A percentile compares a stretch with the other conserved stretches of the same genome.
Evolutionary conservation across 2,113 vertebrate species (phyloP).

Genomic region (Cephalopterus ornatus): DNA sequence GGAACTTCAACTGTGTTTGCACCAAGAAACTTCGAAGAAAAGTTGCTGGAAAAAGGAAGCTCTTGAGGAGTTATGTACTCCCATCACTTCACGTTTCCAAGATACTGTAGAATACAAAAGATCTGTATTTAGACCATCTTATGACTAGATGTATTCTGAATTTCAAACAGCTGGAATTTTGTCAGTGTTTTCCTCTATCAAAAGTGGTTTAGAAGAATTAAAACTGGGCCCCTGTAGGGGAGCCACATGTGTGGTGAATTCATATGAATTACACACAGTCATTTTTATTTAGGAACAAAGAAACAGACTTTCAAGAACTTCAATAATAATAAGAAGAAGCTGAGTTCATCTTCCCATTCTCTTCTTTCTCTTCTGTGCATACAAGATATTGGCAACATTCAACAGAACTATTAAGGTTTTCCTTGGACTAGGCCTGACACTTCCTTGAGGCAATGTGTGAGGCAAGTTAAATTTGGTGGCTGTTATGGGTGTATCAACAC

Average conservation of each 20-base stretch:
- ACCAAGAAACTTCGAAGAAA: not conserved
- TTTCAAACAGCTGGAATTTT: constrained; percentile 9
- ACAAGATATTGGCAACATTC: not conserved
- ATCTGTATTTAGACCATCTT: not conserved
- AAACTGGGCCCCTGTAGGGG: not conserved
- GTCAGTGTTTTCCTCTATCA: not conserved
- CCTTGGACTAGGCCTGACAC: not conserved
- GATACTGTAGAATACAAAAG: not conserved
- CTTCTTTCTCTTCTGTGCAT: not conserved
- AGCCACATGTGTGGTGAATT: not conserved
- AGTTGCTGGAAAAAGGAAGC: not conserved
- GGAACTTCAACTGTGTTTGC: not conserved
- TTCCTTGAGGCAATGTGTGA: not conserved
- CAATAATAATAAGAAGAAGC: not conserved
- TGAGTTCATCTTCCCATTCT: not conserved
- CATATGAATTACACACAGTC: not conserved
- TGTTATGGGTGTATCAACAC: not conserved
- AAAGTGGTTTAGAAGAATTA: not conserved
- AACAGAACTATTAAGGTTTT: not conserved
- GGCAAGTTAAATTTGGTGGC: not conserved
- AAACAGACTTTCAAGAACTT: not conserved
- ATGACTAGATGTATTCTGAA: not conserved
- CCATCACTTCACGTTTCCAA: not conserved
- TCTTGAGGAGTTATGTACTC: not conserved
- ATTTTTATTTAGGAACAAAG: not conserved